Evolutionary conservation across 1,140 invertebrate species (phyloP).

Genomic region (Hormaphis cornu): DNA sequence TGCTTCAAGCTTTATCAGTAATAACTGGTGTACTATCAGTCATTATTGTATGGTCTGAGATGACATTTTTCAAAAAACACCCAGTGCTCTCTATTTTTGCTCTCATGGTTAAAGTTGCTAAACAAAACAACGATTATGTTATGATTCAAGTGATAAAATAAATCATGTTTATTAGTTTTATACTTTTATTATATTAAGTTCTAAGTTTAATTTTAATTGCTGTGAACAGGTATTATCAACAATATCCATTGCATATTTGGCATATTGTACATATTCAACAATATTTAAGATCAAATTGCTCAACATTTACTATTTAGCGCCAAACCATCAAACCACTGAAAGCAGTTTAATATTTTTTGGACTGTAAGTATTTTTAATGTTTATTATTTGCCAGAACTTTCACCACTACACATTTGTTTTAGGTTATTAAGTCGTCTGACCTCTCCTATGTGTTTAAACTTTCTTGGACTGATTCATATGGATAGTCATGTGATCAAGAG

Average conservation of each 20-base stretch:
- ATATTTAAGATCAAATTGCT: slow-evolving; percentile 91
- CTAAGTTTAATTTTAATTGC: slow-evolving; percentile 17
- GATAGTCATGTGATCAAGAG: slow-evolving; percentile 90
- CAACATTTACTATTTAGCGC: slow-evolving; percentile 93
- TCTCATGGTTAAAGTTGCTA: slow-evolving; percentile 73
- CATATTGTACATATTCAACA: slow-evolving; percentile 95
- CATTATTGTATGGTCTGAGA: slow-evolving; percentile 95
- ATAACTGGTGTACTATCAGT: slow-evolving; percentile 69
- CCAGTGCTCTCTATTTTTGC: slow-evolving; percentile 94
- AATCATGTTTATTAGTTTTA: neutral
- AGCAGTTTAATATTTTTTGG: slow-evolving; percentile 98
- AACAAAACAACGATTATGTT: slow-evolving; percentile 79
- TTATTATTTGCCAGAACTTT: neutral
- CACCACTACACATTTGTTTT: slow-evolving; percentile 22
- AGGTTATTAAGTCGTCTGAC: slow-evolving; percentile 86
- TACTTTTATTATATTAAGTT: neutral
- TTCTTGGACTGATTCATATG: slow-evolving; percentile 94
- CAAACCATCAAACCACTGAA: slow-evolving; percentile 96
- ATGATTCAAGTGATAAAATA: slow-evolving; percentile 73
- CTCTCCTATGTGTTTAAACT: slow-evolving; percentile 96
- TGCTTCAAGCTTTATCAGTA: slow-evolving; percentile 63
- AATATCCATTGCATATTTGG: slow-evolving; percentile 83
- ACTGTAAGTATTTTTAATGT: slow-evolving; percentile 48
- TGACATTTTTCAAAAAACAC: slow-evolving; percentile 87
- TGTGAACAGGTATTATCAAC: slow-evolving; percentile 69